Evolutionary conservation across 2,888 invertebrate species (phyloP).

Genomic region (Poecilobothrus nobilitatus): DNA sequence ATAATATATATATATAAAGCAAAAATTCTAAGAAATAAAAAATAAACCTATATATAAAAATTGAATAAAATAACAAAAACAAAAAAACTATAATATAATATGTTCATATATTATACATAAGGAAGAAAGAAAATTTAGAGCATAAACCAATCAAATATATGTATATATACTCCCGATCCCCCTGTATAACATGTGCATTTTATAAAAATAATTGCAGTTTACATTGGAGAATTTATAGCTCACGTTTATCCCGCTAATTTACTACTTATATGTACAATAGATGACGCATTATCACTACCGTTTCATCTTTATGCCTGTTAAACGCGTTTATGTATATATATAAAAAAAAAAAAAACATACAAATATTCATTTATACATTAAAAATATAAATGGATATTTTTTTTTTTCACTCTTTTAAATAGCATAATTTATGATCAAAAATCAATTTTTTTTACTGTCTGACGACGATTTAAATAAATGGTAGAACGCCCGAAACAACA

Average conservation of each 20-base stretch:
- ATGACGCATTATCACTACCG: neutral
- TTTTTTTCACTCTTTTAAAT: neutral
- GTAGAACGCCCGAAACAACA: too few relatives aligned
- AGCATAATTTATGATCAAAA: conserved; percentile 4
- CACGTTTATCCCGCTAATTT: neutral
- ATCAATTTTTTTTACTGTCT: neutral
- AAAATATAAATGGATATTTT: neutral
- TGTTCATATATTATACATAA: too few relatives aligned
- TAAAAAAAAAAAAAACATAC: too few relatives aligned
- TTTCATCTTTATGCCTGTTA: neutral
- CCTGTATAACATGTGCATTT: too few relatives aligned
- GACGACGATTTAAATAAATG: too few relatives aligned
- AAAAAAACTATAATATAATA: neutral
- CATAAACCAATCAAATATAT: neutral
- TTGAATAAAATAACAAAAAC: neutral
- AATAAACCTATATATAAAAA: neutral
- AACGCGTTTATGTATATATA: too few relatives aligned
- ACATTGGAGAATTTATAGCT: neutral
- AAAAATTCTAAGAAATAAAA: conserved; percentile 2
- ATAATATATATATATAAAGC: too few relatives aligned
- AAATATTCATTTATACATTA: neutral
- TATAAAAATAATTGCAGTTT: neutral
- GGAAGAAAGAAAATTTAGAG: too few relatives aligned
- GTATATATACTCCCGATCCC: too few relatives aligned
- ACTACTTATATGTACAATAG: neutral